phyloP scores from a whole-genome alignment of 2,113 vertebrate species.

The Spilogale gracilis region DNA sequence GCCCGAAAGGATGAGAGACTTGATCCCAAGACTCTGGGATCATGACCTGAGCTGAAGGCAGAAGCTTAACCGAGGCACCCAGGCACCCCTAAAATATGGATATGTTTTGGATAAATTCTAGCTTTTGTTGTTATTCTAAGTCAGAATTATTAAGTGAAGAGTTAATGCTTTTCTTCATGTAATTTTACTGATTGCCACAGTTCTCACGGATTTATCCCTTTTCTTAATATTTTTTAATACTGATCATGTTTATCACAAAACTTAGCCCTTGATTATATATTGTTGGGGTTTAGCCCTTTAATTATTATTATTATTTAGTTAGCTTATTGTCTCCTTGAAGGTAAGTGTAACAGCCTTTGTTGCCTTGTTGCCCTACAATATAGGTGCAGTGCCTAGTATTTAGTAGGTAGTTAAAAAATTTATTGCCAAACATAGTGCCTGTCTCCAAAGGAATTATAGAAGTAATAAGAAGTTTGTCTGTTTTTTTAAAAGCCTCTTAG shows the following conservation, averaged over 20 bases:
- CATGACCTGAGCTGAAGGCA: neutral
- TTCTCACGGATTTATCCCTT: neutral
- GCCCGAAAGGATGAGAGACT: neutral
- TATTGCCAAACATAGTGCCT: neutral
- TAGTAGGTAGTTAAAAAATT: neutral
- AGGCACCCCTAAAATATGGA: neutral
- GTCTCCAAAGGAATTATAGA: constrained; percentile 31
- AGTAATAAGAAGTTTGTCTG: neutral
- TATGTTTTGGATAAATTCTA: constrained; percentile 12
- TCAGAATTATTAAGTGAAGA: neutral
- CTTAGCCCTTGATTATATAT: constrained; percentile 6
- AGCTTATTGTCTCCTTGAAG: neutral
- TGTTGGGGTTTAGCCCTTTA: neutral
- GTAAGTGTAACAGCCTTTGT: neutral
- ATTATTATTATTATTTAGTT: neutral
- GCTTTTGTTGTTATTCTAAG: constrained; percentile 32
- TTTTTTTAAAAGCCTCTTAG: neutral
- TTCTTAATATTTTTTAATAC: constrained; percentile 45
- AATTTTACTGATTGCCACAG: neutral
- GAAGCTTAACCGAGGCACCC: neutral
- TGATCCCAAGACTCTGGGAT: neutral
- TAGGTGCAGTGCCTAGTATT: neutral
- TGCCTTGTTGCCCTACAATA: neutral
- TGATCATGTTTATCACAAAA: constrained; percentile 29
- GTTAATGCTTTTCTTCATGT: constrained; percentile 34